These are phyloP conservation scores for Opisthocomus hoazin DNA, from an alignment of 2,113 vertebrate species.

Conservation along the genomic window DNA sequence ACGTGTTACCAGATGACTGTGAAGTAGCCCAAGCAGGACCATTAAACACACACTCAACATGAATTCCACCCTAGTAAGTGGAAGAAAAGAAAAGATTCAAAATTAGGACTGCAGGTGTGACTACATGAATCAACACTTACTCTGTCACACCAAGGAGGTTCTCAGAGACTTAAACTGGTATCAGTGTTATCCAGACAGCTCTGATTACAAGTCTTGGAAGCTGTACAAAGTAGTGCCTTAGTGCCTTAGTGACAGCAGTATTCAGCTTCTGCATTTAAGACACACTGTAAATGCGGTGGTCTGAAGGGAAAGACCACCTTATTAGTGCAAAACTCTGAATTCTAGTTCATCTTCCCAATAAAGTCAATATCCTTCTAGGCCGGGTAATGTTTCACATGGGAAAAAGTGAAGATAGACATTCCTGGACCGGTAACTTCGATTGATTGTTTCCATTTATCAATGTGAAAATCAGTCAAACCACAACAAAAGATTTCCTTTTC, in stretches of 20 bases:
- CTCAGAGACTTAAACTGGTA: neutral
- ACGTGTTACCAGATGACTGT: neutral
- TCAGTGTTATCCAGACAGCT: neutral
- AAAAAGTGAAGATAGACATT: neutral
- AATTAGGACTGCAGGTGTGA: neutral
- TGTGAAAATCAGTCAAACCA: neutral
- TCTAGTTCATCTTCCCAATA: neutral
- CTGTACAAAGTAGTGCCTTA: neutral
- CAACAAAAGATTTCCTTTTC: conserved; percentile 29
- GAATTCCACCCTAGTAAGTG: neutral
- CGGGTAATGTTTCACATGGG: neutral
- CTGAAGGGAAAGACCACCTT: neutral
- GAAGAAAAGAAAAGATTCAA: neutral
- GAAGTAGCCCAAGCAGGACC: neutral
- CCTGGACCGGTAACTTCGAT: neutral
- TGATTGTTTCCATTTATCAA: neutral
- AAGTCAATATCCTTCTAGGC: neutral
- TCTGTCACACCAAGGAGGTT: neutral
- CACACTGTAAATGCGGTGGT: neutral
- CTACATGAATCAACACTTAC: neutral
- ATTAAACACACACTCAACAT: neutral
- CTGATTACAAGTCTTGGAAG: neutral
- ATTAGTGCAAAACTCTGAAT: neutral
- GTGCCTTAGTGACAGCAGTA: neutral
- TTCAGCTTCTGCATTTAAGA: neutral